phyloP scores from a whole-genome alignment of 2,113 vertebrate species.

The Oxygymnocypris stewartii region DNA sequence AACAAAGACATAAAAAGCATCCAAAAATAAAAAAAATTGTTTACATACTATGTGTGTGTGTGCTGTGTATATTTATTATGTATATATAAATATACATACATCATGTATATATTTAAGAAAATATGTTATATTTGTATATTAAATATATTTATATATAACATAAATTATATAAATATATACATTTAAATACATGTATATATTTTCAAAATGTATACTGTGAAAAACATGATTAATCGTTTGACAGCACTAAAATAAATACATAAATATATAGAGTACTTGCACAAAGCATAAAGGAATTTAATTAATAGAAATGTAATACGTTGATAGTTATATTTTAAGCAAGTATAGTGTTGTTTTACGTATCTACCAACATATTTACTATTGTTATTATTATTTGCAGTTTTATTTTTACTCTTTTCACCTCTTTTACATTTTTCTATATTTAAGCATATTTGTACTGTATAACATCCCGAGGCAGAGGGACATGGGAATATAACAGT shows the following conservation, averaged over 20 bases:
- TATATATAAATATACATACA: too few relatives aligned
- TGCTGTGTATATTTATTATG: too few relatives aligned
- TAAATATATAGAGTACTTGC: not conserved
- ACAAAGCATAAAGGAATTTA: not conserved
- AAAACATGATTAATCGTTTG: too few relatives aligned
- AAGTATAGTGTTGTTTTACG: not conserved
- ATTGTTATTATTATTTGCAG: not conserved
- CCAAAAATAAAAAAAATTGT: too few relatives aligned
- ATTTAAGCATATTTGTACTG: not conserved
- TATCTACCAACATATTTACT: not conserved
- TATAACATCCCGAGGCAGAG: not conserved
- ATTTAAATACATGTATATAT: too few relatives aligned
- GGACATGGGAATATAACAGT: too few relatives aligned
- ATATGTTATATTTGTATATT: too few relatives aligned
- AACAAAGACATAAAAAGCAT: not conserved
- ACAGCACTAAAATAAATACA: not conserved
- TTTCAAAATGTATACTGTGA: too few relatives aligned
- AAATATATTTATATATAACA: too few relatives aligned
- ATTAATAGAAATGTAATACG: not conserved
- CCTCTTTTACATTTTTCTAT: not conserved
- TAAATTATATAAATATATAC: too few relatives aligned
- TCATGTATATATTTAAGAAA: too few relatives aligned
- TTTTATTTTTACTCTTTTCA: not conserved
- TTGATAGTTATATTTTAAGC: not conserved
- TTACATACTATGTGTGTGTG: too few relatives aligned